Evolutionary conservation across 2,888 invertebrate species (phyloP), one percentile per base, ranked within the genome.

Genomic region (Drosophila maculinotata): DNA sequence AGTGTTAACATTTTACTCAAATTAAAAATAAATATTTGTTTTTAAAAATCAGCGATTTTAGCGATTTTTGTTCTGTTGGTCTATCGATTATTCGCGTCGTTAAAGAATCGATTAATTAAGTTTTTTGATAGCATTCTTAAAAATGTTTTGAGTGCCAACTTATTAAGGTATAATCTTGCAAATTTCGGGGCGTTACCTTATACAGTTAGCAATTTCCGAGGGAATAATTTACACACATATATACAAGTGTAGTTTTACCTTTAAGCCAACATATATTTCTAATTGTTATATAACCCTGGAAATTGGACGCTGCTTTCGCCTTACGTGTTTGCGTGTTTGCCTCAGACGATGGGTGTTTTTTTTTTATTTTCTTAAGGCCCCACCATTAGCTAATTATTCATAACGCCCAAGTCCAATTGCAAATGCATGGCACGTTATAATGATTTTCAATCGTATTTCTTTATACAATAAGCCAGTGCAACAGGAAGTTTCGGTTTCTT

Each of bases 401-500:
- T 74, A 63, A 53, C 31, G 69, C 17, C 39, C 42, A 39, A 53
- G 57, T 60, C 39, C 38, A 56, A 62, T 78, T 84, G 49, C 26
- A 48, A 69, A 69, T 71, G 49, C 79, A 71, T 48, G 23, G 51
- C 79, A 78, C 81, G 79, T 71, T 26, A 51, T 15, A 48, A 25
- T 14, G 12, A 14, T 51, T 28, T 42, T 26, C 35, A 45, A 42
- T 20, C 12, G 30, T 14, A 15, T 30, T 14, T 23, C 14, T 36
- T 53, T 25, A 12, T 1, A 54, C n/a, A n/a, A 17, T 5, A 9
- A n/a, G 4, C 57, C 25, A 38, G 26, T 66, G 66, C 68, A 64
- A 67, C 81, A 81, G 76, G 76, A 79, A 85, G 63, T 69, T 79
- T 74, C 69, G 77, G 77, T 86, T 79, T 85, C 79, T 68, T 42